Conservation (phyloP, 2,797 vertebrate species). For the Urophycis tenuis region DNA sequence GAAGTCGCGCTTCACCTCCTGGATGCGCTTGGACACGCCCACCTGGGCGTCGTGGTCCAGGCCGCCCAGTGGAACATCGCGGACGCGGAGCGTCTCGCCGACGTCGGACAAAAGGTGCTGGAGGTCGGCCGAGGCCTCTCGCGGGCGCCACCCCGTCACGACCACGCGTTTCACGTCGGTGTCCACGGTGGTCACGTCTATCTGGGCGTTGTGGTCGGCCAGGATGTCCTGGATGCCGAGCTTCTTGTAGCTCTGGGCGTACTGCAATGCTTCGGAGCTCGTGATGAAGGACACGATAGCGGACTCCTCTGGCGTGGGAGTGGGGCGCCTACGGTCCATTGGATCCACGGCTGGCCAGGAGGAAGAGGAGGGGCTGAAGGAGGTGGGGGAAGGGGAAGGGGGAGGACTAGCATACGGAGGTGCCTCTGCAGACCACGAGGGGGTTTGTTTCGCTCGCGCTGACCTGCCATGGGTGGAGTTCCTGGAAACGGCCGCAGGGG, state of each 20-base stretch:
- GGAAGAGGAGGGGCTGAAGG: neutral
- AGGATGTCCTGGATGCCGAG: conserved; percentile 5
- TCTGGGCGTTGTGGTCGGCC: neutral
- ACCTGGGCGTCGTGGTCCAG: neutral
- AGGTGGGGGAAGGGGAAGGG: neutral
- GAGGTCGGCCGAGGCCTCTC: conserved; percentile 20
- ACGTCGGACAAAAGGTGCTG: conserved; percentile 30
- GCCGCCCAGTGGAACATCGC: conserved; percentile 48
- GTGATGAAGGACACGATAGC: conserved; percentile 2
- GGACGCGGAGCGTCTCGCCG: conserved; percentile 33
- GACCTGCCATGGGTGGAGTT: neutral
- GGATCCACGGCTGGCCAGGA: neutral
- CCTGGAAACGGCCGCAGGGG: conserved; percentile 27
- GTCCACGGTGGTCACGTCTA: rapidly evolving
- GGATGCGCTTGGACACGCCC: neutral
- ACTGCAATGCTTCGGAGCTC: conserved; percentile 44
- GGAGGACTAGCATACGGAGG: neutral
- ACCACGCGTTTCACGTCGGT: conserved; percentile 23
- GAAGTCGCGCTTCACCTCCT: neutral
- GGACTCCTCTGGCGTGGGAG: neutral
- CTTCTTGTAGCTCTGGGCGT: conserved; percentile 12
- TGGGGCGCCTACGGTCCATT: neutral
- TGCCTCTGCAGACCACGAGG: neutral
- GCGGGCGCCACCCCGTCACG: conserved; percentile 26
- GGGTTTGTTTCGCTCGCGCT: neutral